phyloP scores from a whole-genome alignment of 2,797 vertebrate species.

The Sebastes hubbsi region DNA sequence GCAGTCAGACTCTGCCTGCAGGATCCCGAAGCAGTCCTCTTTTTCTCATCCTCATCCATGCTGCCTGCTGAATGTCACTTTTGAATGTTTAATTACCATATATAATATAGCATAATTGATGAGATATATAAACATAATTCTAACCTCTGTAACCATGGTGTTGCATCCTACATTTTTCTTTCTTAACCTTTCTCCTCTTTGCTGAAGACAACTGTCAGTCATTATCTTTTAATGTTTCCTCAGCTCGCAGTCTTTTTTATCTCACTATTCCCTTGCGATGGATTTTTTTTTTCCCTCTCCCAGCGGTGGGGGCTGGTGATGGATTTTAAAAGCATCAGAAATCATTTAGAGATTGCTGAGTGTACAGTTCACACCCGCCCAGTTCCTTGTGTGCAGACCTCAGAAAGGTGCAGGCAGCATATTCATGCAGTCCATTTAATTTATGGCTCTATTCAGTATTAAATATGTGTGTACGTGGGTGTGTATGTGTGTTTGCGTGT shows the following conservation, averaged over 20 bases:
- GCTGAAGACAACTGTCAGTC: constrained; percentile 45
- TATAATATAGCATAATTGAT: constrained; percentile 12
- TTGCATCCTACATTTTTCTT: not conserved
- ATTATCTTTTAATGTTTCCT: constrained; percentile 60
- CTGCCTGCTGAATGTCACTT: constrained; percentile 9
- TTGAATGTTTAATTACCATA: constrained; percentile 17
- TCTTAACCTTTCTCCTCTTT: constrained; percentile 1
- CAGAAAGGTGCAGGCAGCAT: constrained; percentile 61
- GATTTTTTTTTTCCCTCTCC: constrained; percentile 27
- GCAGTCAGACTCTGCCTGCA: constrained; percentile 15
- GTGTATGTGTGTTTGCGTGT: not conserved
- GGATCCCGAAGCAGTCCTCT: not conserved
- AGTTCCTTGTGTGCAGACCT: constrained; percentile 37
- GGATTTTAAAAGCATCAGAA: constrained; percentile 74
- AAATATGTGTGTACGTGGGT: constrained; percentile 23
- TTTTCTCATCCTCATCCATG: not conserved
- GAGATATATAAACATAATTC: not conserved
- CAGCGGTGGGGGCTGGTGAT: constrained; percentile 33
- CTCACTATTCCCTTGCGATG: constrained; percentile 49
- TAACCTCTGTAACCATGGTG: not conserved
- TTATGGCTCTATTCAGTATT: constrained; percentile 64
- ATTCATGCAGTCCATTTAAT: constrained; percentile 62
- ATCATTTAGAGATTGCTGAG: constrained; percentile 76
- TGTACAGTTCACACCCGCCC: constrained; percentile 50
- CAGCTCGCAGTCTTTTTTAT: constrained; percentile 50